Base-by-base conservation (phyloP, 1,140 invertebrate genomes). In the Drosophila miranda region DNA sequence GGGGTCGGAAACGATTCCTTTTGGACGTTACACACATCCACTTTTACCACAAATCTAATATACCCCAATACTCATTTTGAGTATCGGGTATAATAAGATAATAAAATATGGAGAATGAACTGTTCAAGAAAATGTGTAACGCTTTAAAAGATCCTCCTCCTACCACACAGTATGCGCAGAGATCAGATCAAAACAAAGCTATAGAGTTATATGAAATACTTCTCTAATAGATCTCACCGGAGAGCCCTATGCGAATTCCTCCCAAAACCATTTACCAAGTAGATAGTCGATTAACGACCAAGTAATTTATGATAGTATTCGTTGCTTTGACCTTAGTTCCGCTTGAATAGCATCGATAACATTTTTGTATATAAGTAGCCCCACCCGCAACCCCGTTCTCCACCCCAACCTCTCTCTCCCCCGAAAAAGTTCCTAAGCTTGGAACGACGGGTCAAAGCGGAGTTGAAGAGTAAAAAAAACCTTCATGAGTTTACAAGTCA, bases 401-500 rank as follows among this genome's bases (percentile, higher is more conserved):
- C 44, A 46, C 50, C 64, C 66, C 62, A 74, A 77, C 63, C 61
- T 66, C 63, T 84, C 59, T 60, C 67, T 75, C 79, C 75, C 42
- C 79, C 76, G 59, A 62, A 38, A 57, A 62, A 84, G 80, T 86
- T 84, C 80, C 81, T 84, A 81, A 51, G 49, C 53, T 71, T 69
- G 80, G 80, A 84, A 86, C 77, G 30, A 77, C 73, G 81, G 80
- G 77, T 69, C 68, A 69, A 54, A 42, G 52, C 53, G 59, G 58
- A 73, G 51, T 54, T 60, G 54, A 43, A 61, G 50, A 44, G 44
- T 7, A 42, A n/a, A 30, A 58, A 45, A 14, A 50, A 30, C n/a
- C 41, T 38, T 73, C 38, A 64, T 68, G 80, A 84, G 81, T 77
- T 77, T 49, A 55, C 73, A 75, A 76, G 81, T 86, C 81, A 86